Percentiles rank a stretch among this genome's conserved stretches.
Evolutionary conservation across 2,113 vertebrate genomes (phyloP).

Genomic region (Equus przewalskii): DNA sequence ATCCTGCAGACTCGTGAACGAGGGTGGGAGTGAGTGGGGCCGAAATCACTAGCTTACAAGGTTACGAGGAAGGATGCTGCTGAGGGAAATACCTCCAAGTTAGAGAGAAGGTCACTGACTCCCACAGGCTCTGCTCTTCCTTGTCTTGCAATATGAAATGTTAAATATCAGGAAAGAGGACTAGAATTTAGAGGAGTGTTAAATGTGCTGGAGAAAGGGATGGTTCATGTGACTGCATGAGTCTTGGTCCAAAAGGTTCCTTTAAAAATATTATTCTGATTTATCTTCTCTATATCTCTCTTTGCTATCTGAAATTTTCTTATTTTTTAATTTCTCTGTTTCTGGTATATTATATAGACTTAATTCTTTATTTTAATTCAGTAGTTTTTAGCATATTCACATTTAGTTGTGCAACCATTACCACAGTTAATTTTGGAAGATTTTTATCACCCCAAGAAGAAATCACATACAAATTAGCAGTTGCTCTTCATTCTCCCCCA

Average conservation of each 20-base stretch:
- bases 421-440: slow-evolving; percentile 8
- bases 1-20: not conserved
- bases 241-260: not conserved
- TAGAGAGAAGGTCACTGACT: not conserved
- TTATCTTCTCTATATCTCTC: slow-evolving; percentile 21
- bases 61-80: too few relatives aligned
- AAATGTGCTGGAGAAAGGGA: not conserved
- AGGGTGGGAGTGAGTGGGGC: not conserved
- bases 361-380: not conserved
- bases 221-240: not conserved
- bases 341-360: not conserved
- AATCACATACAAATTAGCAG: not conserved
- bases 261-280: not conserved
- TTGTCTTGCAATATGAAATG: not conserved
- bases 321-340: not conserved
- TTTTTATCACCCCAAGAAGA: not conserved
- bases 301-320: not conserved
- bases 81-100: not conserved
- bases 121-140: not conserved
- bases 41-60: not conserved
- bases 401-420: not conserved
- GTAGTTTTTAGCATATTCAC: not conserved
- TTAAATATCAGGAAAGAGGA: not conserved
- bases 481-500: not conserved
- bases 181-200: not conserved